Conservation (phyloP, 2,888 invertebrate species). For the Acleris literana region DNA sequence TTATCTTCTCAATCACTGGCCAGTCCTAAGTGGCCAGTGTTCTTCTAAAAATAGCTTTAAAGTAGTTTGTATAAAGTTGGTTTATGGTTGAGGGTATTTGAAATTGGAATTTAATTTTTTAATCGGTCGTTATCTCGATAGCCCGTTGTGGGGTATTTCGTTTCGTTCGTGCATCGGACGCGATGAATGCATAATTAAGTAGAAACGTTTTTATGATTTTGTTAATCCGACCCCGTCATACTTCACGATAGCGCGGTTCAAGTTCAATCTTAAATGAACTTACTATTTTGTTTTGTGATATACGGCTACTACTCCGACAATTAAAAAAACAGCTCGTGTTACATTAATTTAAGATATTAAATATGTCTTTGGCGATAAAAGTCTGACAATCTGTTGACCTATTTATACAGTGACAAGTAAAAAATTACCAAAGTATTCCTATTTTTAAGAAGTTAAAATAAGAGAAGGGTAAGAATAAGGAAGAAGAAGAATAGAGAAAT, state of each 20-base stretch:
- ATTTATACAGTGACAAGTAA: too few species aligned
- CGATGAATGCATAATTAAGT: constrained; percentile 81
- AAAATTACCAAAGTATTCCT: too few species aligned
- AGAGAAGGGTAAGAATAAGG: too few species aligned
- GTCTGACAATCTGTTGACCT: too few species aligned
- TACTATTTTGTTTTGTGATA: neutral
- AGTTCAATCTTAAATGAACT: constrained; percentile 22
- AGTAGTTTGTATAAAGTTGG: constrained; percentile 58
- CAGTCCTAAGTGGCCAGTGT: constrained; percentile 44
- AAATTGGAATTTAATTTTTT: constrained; percentile 60
- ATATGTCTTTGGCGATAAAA: too few species aligned
- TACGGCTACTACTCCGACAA: neutral
- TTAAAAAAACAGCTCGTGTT: neutral
- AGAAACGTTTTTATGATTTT: constrained; percentile 73
- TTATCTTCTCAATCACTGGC: constrained; percentile 71
- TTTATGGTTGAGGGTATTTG: constrained; percentile 47
- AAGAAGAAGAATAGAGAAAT: too few species aligned
- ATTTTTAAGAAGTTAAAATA: too few species aligned
- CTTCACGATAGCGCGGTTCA: constrained; percentile 41
- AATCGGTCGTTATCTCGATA: constrained; percentile 75
- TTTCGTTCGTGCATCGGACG: constrained; percentile 71
- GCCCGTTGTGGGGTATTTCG: constrained; percentile 78
- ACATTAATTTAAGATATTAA: too few species aligned
- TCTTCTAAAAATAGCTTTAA: constrained; percentile 56
- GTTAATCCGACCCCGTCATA: constrained; percentile 58